Base-by-base conservation (phyloP, 2,797 vertebrate genomes). In the Anisognathus igniventris region DNA sequence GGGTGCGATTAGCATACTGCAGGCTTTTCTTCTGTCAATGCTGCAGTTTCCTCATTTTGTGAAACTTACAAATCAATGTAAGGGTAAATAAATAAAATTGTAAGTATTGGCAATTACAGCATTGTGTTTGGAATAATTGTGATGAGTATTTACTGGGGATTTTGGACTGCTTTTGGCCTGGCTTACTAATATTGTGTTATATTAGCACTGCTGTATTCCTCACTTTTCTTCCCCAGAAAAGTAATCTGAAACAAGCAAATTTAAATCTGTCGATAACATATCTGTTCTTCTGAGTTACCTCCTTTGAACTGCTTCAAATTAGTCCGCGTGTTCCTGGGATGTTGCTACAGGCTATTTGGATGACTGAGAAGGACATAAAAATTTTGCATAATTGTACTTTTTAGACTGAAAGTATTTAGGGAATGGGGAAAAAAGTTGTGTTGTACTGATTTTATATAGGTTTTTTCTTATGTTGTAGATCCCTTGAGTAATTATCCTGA, bases 401-500 rank as follows among this genome's bases (percentile, higher is more conserved):
- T 31, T 77, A 64, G 57, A 66, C 31, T 60, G 37, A 70, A 47
- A 77, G 23, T 82, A 57, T 70, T 80, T 92, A 54, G 30, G n/a
- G 72, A 92, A 53, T 13, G 16, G 45, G n/a, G 31, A 51, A 67
- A 79, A 51, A 83, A 39, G 30, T 60, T 53, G 7, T 7, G 28
- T 45, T 75, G 14, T 10, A 65, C n/a, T 65, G 53, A 67, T 92
- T 90, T 86, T 92, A 86, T 78, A 45, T 58, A 67, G 65, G 6
- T 92, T 90, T 77, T 80, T 48, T 89, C 56, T 67, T 40, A 60
- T 88, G 65, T 88, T 81, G 7, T 83, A 66, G 54, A 90, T 93
- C 83, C 42, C 80, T 51, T 79, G n/a, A 77, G 68, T 94, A 96
- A 92, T 95, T 96, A 89, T 96, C 53, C 35, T 90, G 72, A 84